Conservation (phyloP, 2,113 vertebrate species). For the Ptilorrhoa leucosticta region DNA sequence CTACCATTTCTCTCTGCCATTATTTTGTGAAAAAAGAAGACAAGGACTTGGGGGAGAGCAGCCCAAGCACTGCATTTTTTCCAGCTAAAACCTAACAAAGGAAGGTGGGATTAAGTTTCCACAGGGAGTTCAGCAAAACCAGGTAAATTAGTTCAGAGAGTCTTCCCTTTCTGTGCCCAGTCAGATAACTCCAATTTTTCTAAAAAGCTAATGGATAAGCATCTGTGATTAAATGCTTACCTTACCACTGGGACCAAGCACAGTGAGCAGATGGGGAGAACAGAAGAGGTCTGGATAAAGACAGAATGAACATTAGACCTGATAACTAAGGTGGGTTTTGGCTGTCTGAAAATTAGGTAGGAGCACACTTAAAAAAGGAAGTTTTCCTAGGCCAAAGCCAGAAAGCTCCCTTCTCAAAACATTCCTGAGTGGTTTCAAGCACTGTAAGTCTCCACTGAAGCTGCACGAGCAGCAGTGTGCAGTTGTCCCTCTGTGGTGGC, state of each 20-base stretch:
- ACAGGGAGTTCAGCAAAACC: neutral
- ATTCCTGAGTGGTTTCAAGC: neutral
- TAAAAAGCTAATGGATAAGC: neutral
- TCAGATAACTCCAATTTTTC: neutral
- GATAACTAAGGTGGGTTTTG: neutral
- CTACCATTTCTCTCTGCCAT: neutral
- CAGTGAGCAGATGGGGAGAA: neutral
- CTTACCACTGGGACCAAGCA: neutral
- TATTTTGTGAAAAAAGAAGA: neutral
- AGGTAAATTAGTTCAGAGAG: neutral
- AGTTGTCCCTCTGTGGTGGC: neutral
- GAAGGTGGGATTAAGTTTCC: neutral
- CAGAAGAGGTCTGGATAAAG: neutral
- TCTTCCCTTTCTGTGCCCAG: neutral
- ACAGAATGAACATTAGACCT: neutral
- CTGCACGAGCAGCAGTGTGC: rapidly evolving
- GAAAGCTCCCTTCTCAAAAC: neutral
- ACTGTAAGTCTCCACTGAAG: neutral
- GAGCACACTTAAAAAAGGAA: neutral
- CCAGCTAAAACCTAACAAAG: neutral
- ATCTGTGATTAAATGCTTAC: neutral
- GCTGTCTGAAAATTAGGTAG: neutral
- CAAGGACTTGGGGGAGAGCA: neutral
- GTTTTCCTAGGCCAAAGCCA: neutral
- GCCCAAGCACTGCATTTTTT: neutral